Evolutionary conservation across 2,797 vertebrate genomes (phyloP).

Genomic region (Scolopax bukidnonensis): DNA sequence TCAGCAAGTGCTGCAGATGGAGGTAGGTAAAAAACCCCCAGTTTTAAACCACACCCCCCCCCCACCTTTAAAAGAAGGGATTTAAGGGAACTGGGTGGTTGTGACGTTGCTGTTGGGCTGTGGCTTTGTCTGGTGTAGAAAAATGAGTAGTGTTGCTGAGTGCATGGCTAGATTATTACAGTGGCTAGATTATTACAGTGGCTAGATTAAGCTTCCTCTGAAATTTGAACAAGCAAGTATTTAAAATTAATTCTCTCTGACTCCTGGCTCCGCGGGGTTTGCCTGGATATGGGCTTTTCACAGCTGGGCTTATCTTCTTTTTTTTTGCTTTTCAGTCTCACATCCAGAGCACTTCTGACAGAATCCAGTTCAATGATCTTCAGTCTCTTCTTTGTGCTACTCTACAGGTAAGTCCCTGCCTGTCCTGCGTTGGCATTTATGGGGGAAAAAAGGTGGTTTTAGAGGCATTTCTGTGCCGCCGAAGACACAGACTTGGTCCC

Average conservation of each 20-base stretch:
- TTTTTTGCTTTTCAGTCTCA: constrained; percentile 84
- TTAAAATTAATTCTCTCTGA: neutral
- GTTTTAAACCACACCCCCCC: neutral
- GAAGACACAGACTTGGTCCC: neutral
- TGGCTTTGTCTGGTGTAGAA: neutral
- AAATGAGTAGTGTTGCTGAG: neutral
- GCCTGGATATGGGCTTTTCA: neutral
- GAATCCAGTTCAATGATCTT: constrained; percentile 98
- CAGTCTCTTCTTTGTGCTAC: constrained; percentile 97
- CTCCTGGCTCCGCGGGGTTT: neutral
- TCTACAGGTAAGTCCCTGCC: constrained; percentile 85
- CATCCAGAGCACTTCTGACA: constrained; percentile 97
- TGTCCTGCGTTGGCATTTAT: accelerated
- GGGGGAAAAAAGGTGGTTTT: neutral
- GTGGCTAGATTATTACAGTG: neutral
- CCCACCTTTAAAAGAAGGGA: accelerated
- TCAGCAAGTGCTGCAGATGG: constrained; percentile 99
- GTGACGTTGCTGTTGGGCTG: neutral
- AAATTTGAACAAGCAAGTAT: neutral
- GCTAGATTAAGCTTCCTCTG: neutral
- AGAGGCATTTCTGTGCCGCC: neutral
- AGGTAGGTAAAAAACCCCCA: constrained; percentile 77
- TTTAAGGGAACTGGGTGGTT: neutral
- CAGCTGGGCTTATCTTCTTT: neutral
- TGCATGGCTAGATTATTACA: accelerated